Percentiles rank a stretch among this genome's conserved stretches.
These are phyloP conservation scores for Amblyjoppa proteus DNA, from an alignment of 2,888 invertebrate genomes.

Conservation along the genomic window DNA sequence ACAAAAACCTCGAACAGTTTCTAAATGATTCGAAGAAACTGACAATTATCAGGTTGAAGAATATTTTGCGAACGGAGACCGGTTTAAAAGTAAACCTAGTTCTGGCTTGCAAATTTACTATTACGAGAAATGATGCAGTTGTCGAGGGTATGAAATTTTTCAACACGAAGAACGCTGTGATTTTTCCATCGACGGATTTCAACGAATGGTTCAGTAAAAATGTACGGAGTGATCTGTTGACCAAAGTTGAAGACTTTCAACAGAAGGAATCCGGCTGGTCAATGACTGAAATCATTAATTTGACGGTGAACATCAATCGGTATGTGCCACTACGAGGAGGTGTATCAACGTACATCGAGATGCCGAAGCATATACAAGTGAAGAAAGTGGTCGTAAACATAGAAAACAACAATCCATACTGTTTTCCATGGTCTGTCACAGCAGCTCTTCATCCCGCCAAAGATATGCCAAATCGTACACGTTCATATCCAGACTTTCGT, in stretches of 20 bases:
- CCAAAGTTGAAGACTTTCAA: conserved; percentile 54
- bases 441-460: conserved; percentile 66
- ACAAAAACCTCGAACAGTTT: conserved; percentile 17
- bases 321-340: conserved; percentile 61
- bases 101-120: conserved; percentile 29
- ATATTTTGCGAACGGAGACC: background rate
- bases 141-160: conserved; percentile 40
- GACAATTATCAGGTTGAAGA: background rate
- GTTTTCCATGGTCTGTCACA: conserved; percentile 67
- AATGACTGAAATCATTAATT: conserved; percentile 66
- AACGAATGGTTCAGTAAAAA: conserved; percentile 15
- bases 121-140: conserved; percentile 2
- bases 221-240: background rate
- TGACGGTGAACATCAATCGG: conserved; percentile 65
- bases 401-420: conserved; percentile 69
- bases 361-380: conserved; percentile 63
- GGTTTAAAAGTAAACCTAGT: conserved; percentile 39
- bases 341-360: conserved; percentile 65
- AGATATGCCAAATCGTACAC: conserved; percentile 16
- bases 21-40: conserved; percentile 25
- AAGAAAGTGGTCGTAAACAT: conserved; percentile 72
- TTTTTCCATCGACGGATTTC: conserved; percentile 9
- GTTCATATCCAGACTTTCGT: conserved; percentile 18
- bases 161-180: conserved; percentile 36
- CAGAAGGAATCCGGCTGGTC: conserved; percentile 65